Base-by-base conservation (phyloP, 2,888 invertebrate species). In the Hypena proboscidalis region DNA sequence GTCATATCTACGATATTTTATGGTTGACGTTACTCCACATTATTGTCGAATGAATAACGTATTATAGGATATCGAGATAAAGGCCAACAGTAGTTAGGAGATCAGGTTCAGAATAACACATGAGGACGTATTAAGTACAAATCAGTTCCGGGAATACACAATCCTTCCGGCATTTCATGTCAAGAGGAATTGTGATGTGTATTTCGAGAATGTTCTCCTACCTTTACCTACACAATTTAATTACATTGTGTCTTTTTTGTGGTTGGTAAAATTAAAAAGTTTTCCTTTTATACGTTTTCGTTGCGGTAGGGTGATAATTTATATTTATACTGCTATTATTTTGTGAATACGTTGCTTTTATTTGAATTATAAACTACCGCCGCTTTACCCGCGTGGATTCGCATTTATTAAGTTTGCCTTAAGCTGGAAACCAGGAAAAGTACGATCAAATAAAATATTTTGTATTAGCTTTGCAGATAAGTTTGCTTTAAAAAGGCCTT, bases 41-140 rank as follows among this genome's bases (percentile, higher is more conserved):
- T 45, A 52, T 58, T 67, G 63, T 67, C 58, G 65, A 71, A 68
- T 75, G 67, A 75, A 73, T 65, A 54, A 63, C 64, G 52, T 52
- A 38, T 54, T 55, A 46, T 31, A 56, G 34, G 47, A 53, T 52
- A 43, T 59, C 52, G 58, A 65, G 59, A 70, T 67, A 67, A 69
- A 71, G 62, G 62, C 65, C 49, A 53, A 56, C 48, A 49, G 61
- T 68, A 70, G 71, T 71, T 67, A 65, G 56, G 58, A 61, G 63
- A 76, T 77, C 71, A 68, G 67, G 70, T 67, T 62, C 60, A 55
- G 31, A 53, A 38, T 65, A 64, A 59, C 56, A 40, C 58, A 60
- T 44, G 49, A 60, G 52, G 65, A 67, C 64, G 59, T 56, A 49
- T 69, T 72, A 70, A 67, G 70, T 72, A n/a, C 67, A 64, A 77